Evolutionary conservation across 2,888 invertebrate genomes (phyloP).

Genomic region (Epinotia nisella): DNA sequence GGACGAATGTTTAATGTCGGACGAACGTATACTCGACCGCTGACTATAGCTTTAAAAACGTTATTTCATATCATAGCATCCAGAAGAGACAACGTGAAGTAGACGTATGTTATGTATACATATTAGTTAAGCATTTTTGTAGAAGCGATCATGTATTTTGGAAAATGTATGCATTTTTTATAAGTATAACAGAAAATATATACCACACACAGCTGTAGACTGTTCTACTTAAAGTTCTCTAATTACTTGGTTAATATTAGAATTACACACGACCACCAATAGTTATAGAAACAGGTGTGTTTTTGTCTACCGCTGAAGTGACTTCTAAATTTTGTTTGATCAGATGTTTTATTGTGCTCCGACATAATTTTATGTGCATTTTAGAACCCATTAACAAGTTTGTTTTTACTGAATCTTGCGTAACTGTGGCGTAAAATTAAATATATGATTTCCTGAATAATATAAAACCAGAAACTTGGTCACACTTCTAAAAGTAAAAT

Average conservation of each 20-base stretch:
- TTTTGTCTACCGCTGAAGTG: constrained; percentile 11
- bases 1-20: too few relatives aligned
- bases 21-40: too few relatives aligned
- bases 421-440: background rate
- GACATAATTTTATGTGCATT: constrained; percentile 25
- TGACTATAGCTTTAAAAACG: too few relatives aligned
- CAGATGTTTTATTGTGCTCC: constrained; percentile 14
- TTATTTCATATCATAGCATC: too few relatives aligned
- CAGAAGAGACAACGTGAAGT: too few relatives aligned
- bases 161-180: too few relatives aligned
- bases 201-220: background rate
- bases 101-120: too few relatives aligned
- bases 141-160: too few relatives aligned
- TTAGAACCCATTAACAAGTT: constrained; percentile 15
- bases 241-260: constrained; percentile 24
- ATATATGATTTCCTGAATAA: background rate
- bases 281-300: constrained; percentile 30
- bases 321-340: constrained; percentile 16
- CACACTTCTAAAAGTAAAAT: too few relatives aligned
- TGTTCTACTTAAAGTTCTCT: background rate
- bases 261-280: constrained; percentile 14
- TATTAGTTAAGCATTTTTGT: too few relatives aligned
- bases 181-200: too few relatives aligned
- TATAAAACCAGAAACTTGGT: too few relatives aligned
- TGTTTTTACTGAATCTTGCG: background rate